Evolutionary conservation across 2,113 vertebrate genomes (phyloP).

Genomic region (Vireo altiloquus): DNA sequence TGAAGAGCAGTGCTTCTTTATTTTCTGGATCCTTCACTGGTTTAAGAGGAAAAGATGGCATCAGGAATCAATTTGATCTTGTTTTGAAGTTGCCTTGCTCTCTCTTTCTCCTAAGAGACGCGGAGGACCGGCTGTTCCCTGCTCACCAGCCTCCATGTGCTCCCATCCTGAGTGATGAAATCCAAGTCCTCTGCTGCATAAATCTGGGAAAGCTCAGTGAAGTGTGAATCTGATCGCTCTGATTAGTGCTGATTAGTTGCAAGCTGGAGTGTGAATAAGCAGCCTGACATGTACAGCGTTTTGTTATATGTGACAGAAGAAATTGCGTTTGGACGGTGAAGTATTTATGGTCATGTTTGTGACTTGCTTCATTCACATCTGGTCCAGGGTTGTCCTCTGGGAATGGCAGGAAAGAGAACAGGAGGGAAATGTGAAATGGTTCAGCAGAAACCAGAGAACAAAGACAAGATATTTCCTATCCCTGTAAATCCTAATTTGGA

Average conservation of each 20-base stretch:
- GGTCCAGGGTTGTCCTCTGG: conserved; percentile 35
- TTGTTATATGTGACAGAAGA: conserved; percentile 31
- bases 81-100: conserved; percentile 22
- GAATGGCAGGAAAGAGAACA: conserved; percentile 1
- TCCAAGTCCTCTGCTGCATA: conserved; percentile 7
- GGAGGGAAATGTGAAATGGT: conserved; percentile 41
- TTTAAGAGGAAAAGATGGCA: conserved; percentile 26
- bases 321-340: conserved; percentile 45
- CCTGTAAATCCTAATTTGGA: not conserved
- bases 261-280: conserved; percentile 49
- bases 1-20: not conserved
- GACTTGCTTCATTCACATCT: conserved; percentile 64
- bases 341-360: conserved; percentile 65
- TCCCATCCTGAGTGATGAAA: not conserved
- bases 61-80: conserved; percentile 56
- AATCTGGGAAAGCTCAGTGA: conserved; percentile 37
- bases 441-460: conserved; percentile 27
- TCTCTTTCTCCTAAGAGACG: not conserved
- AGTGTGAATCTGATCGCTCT: conserved; percentile 47
- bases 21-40: not conserved
- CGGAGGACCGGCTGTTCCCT: not conserved
- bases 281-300: not conserved
- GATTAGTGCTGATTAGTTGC: conserved; percentile 51
- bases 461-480: conserved; percentile 21
- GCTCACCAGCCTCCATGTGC: not conserved